Percentiles rank a stretch among this genome's conserved stretches.
These are phyloP conservation scores for Seira musarum DNA, from an alignment of 2,888 invertebrate species.

Conservation along the genomic window DNA sequence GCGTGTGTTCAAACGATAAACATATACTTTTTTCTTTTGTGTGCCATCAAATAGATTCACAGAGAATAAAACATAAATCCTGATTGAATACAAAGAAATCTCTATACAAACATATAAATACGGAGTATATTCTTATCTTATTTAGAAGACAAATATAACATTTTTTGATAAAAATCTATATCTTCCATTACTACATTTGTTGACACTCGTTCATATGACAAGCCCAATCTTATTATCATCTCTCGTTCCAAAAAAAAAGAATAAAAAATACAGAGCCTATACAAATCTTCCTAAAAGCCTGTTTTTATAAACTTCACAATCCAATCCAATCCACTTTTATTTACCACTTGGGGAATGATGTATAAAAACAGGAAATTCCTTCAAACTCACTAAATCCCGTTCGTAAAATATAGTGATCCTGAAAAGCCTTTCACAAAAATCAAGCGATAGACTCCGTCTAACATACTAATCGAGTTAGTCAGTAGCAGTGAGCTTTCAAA, in stretches of 20 bases:
- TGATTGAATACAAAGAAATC: too few species aligned
- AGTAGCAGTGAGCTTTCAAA: too few species aligned
- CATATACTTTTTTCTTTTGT: too few species aligned
- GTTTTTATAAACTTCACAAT: slow-evolving; percentile 4
- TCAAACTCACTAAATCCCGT: background rate
- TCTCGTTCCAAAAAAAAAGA: background rate
- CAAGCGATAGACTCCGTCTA: background rate
- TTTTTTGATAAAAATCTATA: background rate
- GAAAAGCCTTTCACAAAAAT: slow-evolving; percentile 8
- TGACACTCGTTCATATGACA: background rate
- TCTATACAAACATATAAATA: too few species aligned
- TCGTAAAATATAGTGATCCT: background rate
- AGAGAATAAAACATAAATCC: too few species aligned
- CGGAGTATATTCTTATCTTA: too few species aligned
- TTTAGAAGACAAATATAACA: too few species aligned
- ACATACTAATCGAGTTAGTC: too few species aligned
- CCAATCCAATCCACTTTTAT: too few species aligned
- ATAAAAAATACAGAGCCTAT: background rate
- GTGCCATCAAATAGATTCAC: too few species aligned
- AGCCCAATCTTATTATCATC: slow-evolving; percentile 4
- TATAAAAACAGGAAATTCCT: background rate
- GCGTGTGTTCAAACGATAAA: too few species aligned
- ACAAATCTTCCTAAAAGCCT: background rate
- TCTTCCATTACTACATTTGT: background rate
- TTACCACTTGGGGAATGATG: slow-evolving; percentile 1